These are phyloP conservation scores for Acanthurus lineatus DNA, from an alignment of 2,797 vertebrate genomes.

Conservation along the genomic window DNA sequence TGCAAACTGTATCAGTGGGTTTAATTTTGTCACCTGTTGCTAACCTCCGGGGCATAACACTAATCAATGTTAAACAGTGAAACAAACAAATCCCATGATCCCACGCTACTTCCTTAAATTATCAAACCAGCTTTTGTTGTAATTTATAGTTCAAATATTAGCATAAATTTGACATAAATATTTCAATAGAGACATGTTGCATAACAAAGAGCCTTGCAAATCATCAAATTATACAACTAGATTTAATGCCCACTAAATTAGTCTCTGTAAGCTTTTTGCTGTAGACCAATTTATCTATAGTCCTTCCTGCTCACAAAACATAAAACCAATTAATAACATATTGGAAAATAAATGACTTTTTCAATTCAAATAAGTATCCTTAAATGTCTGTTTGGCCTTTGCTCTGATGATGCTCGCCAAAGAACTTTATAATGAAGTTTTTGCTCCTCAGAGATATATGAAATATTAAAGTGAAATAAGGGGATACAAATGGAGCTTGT, in stretches of 20 bases:
- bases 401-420: conserved; percentile 34
- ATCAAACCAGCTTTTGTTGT: too few species aligned
- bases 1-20: too few species aligned
- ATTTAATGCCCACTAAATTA: conserved; percentile 39
- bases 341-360: conserved; percentile 55
- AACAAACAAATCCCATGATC: too few species aligned
- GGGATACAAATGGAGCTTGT: conserved; percentile 5
- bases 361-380: conserved; percentile 44
- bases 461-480: conserved; percentile 16
- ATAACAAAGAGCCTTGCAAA: conserved; percentile 22
- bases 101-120: too few species aligned
- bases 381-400: conserved; percentile 39
- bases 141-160: too few species aligned
- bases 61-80: too few species aligned
- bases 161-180: background rate
- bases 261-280: conserved; percentile 41
- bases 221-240: conserved; percentile 48
- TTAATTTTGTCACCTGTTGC: too few species aligned
- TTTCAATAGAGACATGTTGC: conserved; percentile 18
- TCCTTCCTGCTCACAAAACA: conserved; percentile 37
- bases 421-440: conserved; percentile 29
- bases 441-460: conserved; percentile 20
- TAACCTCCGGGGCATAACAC: too few species aligned
- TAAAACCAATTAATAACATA: conserved; percentile 59
- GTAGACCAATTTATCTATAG: conserved; percentile 35